phyloP scores from a whole-genome alignment of 2,113 vertebrate genomes.

The Circaetus cinerascens region DNA sequence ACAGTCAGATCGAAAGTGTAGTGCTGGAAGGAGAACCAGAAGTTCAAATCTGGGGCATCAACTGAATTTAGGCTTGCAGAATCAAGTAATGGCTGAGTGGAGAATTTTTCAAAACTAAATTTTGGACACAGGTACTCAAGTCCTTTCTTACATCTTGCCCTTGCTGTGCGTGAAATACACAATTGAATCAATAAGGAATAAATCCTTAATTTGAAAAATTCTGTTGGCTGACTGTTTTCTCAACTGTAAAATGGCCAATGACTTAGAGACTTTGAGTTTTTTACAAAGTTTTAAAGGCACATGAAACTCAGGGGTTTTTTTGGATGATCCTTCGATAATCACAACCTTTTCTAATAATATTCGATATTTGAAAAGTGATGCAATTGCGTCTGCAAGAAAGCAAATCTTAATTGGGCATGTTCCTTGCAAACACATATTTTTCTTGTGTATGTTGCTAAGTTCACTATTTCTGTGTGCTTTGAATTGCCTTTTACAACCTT shows the following conservation, averaged over 20 bases:
- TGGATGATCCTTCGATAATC: not conserved
- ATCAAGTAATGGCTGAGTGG: not conserved
- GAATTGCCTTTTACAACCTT: not conserved
- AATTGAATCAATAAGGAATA: not conserved
- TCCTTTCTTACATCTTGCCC: not conserved
- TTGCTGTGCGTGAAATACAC: not conserved
- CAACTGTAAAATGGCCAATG: not conserved
- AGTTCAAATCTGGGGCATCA: not conserved
- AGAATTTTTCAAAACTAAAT: not conserved
- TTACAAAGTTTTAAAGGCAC: not conserved
- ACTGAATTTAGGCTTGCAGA: not conserved
- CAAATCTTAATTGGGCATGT: not conserved
- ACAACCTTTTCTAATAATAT: not conserved
- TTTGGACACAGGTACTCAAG: not conserved
- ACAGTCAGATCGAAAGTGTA: not conserved
- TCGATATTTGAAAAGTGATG: not conserved
- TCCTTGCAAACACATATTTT: not conserved
- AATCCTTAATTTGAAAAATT: not conserved
- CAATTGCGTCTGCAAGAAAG: not conserved
- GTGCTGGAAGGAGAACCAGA: not conserved
- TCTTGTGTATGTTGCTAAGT: not conserved
- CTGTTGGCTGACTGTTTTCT: not conserved
- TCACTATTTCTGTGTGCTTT: not conserved
- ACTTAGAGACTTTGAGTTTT: not conserved
- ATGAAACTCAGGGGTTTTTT: accelerated